phyloP scores from a whole-genome alignment of 2,888 invertebrate species.

The Eurois occulta region DNA sequence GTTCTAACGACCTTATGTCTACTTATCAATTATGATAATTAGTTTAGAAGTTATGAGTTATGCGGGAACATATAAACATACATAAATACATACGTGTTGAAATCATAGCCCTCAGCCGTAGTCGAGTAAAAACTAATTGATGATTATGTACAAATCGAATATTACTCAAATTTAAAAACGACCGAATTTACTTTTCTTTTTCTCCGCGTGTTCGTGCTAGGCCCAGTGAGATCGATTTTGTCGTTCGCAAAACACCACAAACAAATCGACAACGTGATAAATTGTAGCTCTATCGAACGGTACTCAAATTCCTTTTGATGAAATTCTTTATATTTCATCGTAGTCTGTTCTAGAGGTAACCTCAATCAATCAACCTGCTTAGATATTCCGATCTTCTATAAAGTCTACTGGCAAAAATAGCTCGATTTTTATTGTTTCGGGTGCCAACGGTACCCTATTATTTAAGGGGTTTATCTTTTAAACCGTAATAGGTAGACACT shows the following conservation, averaged over 20 bases:
- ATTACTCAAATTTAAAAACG: not conserved
- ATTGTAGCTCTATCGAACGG: slow-evolving; percentile 39
- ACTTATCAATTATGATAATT: not conserved
- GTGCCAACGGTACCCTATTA: too few species aligned
- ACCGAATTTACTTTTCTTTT: not conserved
- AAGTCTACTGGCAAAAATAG: slow-evolving; percentile 4
- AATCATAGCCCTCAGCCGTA: not conserved
- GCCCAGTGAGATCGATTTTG: not conserved
- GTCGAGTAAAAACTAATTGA: not conserved
- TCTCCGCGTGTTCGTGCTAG: not conserved
- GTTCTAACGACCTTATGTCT: not conserved
- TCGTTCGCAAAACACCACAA: slow-evolving; percentile 4
- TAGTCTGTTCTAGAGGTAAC: slow-evolving; percentile 22
- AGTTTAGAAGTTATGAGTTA: not conserved
- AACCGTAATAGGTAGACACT: too few species aligned
- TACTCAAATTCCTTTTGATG: slow-evolving; percentile 42
- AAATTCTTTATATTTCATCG: slow-evolving; percentile 51
- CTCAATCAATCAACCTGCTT: slow-evolving; percentile 47
- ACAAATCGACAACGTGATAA: slow-evolving; percentile 33
- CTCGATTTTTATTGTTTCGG: slow-evolving; percentile 13
- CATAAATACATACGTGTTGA: not conserved
- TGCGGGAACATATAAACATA: not conserved
- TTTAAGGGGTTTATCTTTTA: too few species aligned
- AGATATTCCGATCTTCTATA: slow-evolving; percentile 20
- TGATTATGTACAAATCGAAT: not conserved